A percentile compares a stretch with the other conserved stretches of the same genome.
phyloP scores from a whole-genome alignment of 2,888 invertebrate species.

The Eristalis arbustorum region DNA sequence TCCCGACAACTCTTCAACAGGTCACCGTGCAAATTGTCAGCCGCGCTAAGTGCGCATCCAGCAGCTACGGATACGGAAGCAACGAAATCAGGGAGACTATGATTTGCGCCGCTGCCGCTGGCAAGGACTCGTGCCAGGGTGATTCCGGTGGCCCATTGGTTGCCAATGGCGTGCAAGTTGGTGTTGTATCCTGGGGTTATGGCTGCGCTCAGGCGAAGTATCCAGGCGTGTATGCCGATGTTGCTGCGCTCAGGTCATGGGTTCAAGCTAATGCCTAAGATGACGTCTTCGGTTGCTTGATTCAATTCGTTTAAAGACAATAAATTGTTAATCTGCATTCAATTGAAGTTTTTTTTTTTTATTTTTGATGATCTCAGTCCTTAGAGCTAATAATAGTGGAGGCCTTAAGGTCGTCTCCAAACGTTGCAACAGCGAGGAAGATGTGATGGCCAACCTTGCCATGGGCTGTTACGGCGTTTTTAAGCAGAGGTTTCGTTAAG shows the following conservation, averaged over 20 bases:
- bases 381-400: no score
- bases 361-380: no score
- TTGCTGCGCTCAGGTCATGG: slow-evolving; percentile 72
- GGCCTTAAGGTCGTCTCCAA: no score
- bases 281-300: neutral
- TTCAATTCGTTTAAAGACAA: neutral
- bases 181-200: slow-evolving; percentile 77
- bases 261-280: slow-evolving; percentile 42
- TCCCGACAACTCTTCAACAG: slow-evolving; percentile 78
- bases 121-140: slow-evolving; percentile 76
- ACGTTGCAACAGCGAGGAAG: no score
- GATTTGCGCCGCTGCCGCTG: slow-evolving; percentile 73
- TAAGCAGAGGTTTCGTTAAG: no score
- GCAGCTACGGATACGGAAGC: slow-evolving; percentile 77
- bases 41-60: slow-evolving; percentile 76
- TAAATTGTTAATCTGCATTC: neutral
- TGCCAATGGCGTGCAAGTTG: slow-evolving; percentile 71
- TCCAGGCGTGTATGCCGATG: slow-evolving; percentile 75
- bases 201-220: slow-evolving; percentile 74
- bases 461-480: no score
- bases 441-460: no score
- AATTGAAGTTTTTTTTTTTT: neutral
- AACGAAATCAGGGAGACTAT: slow-evolving; percentile 65
- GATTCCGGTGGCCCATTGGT: slow-evolving; percentile 77
- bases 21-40: slow-evolving; percentile 80